Base-by-base conservation (phyloP, 1,140 invertebrate genomes). In the Oryctes rhinoceros region DNA sequence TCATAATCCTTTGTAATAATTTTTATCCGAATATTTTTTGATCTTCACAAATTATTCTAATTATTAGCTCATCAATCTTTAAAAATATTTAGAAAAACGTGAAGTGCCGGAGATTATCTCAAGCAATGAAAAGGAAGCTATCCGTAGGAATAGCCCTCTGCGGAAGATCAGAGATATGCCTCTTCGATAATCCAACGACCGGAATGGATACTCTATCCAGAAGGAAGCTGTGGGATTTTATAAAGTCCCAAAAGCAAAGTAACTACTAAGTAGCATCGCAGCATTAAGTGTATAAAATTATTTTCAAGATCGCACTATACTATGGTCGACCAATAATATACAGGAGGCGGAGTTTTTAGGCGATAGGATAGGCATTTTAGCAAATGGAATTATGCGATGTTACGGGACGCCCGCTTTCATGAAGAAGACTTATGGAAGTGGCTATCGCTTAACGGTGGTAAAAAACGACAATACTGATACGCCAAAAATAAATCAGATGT, bases 341-440 rank as follows among this genome's bases (percentile, higher is more conserved):
- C 98, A 99, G 88, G 98, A 99, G 89, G 98, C 98, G 10, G 98
- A 99, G 89, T 91, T 95, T 24, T 89, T 99, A 0, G 97, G 96
- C 0, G 97, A 99, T 87, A 91, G 96, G 81, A 96, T 98, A 81
- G 96, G 96, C 4, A 98, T 98, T 78, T 94, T 99, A 91, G 92
- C 95, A 71, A 91, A 94, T 76, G 97, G 97, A 1, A 88, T 90
- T 79, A 87, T 98, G 1, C 92, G 93, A 83, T 96, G 95, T 84
- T 88, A 89, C 44, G 90, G 90, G 5, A 89, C 90, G 3, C 87
- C 90, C 0, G 89, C 90, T 84, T 90, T 89, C 83, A 85, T 91
- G 5, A 91, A 90, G 85, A 89, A 88, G 80, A 86, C 88, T 81
- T 91, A 89, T 81, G 88, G 90, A 18, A 59, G 53, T 18, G 53